Conservation (phyloP, 2,888 invertebrate genomes). For the Campopleginae sp. region DNA sequence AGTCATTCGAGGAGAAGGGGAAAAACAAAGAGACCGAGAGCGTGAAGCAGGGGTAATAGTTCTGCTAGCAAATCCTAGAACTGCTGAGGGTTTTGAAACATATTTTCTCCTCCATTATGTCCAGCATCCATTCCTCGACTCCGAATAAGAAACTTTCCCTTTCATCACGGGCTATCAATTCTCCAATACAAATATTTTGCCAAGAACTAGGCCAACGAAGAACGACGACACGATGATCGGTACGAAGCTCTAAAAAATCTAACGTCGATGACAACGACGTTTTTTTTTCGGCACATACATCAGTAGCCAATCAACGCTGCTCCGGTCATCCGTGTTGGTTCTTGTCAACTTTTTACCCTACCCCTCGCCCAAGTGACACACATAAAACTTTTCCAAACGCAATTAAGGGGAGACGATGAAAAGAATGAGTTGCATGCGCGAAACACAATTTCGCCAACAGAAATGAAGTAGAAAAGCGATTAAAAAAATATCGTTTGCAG, state of each 20-base stretch:
- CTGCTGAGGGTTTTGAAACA: slow-evolving; percentile 1
- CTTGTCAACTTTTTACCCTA: background rate
- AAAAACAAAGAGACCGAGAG: slow-evolving; percentile 10
- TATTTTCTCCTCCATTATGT: slow-evolving; percentile 1
- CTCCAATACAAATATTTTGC: background rate
- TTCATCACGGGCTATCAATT: slow-evolving; percentile 1
- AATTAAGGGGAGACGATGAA: background rate
- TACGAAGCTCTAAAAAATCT: background rate
- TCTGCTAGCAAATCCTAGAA: slow-evolving; percentile 1
- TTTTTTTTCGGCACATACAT: background rate
- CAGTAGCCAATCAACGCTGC: background rate
- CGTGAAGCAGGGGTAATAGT: slow-evolving; percentile 25
- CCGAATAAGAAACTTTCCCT: background rate
- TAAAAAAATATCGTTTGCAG: background rate
- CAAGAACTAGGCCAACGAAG: background rate
- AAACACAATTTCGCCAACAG: background rate
- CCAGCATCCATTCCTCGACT: background rate
- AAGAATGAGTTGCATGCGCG: background rate
- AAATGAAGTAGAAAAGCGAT: slow-evolving; percentile 1
- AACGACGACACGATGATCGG: background rate
- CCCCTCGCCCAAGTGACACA: background rate
- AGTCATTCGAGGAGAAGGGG: background rate
- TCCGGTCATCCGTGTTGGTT: background rate
- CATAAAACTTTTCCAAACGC: background rate
- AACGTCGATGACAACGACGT: background rate